These are phyloP conservation scores for Planiliza haematocheilus DNA, from an alignment of 2,113 vertebrate species.

Conservation along the genomic window DNA sequence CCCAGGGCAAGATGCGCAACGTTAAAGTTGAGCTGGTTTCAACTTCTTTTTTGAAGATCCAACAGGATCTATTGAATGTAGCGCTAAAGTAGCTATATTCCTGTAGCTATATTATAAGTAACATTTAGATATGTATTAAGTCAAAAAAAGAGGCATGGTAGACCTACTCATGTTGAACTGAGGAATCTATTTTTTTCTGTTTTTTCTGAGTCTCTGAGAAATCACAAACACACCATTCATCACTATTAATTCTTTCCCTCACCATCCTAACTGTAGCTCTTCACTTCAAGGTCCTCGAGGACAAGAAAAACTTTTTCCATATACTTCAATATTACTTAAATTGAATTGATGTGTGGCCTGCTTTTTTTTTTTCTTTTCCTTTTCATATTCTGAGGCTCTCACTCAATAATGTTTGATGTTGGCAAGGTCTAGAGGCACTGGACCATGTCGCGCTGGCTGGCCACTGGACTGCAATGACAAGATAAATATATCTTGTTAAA, in stretches of 20 bases:
- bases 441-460: constrained; percentile 3
- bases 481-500: neutral
- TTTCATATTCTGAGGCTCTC: too few relatives aligned
- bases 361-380: too few relatives aligned
- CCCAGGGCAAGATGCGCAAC: too few relatives aligned
- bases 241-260: neutral
- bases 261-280: neutral
- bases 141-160: too few relatives aligned
- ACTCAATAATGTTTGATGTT: neutral
- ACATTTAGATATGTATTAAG: too few relatives aligned
- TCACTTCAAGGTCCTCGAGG: neutral
- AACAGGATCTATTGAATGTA: too few relatives aligned
- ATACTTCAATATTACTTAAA: neutral
- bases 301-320: neutral
- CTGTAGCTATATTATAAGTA: too few relatives aligned
- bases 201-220: neutral
- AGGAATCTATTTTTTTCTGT: too few relatives aligned
- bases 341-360: neutral
- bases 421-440: neutral
- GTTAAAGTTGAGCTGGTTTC: too few relatives aligned
- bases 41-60: too few relatives aligned
- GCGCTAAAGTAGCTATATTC: too few relatives aligned
- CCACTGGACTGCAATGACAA: neutral
- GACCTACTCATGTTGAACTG: too few relatives aligned
- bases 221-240: neutral